Conservation (phyloP, 1,140 invertebrate genomes). For the Campoletis sonorensis region DNA sequence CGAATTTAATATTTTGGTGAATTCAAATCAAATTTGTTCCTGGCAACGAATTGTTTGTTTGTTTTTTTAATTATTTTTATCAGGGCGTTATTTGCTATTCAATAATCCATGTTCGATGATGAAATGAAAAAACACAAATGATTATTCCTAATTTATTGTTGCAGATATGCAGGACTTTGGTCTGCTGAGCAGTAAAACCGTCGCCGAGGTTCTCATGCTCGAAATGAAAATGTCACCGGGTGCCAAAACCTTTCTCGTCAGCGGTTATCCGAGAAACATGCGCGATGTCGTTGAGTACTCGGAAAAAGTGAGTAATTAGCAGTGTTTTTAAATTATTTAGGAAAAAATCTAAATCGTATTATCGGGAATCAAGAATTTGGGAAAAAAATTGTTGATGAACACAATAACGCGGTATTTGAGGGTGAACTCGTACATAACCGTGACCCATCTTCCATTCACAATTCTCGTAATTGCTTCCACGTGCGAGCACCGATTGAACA, state of each 20-base stretch:
- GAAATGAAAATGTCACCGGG: slow-evolving; percentile 95
- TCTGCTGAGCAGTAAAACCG: slow-evolving; percentile 88
- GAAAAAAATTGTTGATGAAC: too few relatives aligned
- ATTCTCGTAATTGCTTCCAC: not conserved
- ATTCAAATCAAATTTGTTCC: too few relatives aligned
- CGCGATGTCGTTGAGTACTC: slow-evolving; percentile 93
- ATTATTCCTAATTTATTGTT: slow-evolving; percentile 48
- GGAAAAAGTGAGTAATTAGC: slow-evolving; percentile 83
- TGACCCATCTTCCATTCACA: not conserved
- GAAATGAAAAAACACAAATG: not conserved
- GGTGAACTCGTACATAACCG: not conserved
- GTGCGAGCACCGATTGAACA: not conserved
- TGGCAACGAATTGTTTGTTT: too few relatives aligned
- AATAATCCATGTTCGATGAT: not conserved
- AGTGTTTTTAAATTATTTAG: not conserved
- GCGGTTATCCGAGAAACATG: slow-evolving; percentile 96
- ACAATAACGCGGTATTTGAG: too few relatives aligned
- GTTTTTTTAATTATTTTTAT: too few relatives aligned
- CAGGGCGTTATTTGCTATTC: too few relatives aligned
- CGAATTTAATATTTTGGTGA: too few relatives aligned
- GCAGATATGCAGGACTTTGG: slow-evolving; percentile 91
- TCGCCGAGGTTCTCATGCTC: slow-evolving; percentile 92
- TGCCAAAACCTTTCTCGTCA: slow-evolving; percentile 95
- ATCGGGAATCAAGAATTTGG: not conserved
- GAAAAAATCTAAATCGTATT: not conserved